Base-by-base conservation (phyloP, 2,113 vertebrate species). In the Polyodon spathula region DNA sequence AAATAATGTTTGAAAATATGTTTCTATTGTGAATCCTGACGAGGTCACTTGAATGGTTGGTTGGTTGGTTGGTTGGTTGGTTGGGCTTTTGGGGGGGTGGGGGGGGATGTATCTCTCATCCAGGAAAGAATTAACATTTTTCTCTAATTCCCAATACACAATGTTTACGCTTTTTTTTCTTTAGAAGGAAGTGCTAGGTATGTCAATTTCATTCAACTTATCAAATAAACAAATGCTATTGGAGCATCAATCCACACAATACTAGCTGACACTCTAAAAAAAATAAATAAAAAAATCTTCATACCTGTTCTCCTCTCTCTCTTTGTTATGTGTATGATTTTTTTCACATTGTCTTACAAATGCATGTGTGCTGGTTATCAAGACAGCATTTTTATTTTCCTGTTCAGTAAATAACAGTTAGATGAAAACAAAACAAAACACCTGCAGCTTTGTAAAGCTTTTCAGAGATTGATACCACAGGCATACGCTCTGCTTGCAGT, bases 161-260 rank as follows among this genome's bases (percentile, higher is more conserved):
- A n/a, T 37, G 37, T 63, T 61, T 69, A 76, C 62, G 15, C 48
- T 53, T 64, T 65, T 53, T 38, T 42, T 37, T 42, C 74, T 61
- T 73, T 58, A 80, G 77, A 84, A 73, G 58, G 66, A 60, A 70
- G 80, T 71, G 69, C 56, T 62, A 77, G 77, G 77, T 73, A 70
- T 80, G 69, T 70, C 62, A 70, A 66, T 55, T 66, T 59, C 54
- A 69, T 59, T 83, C 27, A 27, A 77, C 81, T 86, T 73, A 59
- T 77, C 77, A 81, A 83, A 84, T 77, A 83, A 65, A 65, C 69
- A 65, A 58, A 65, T 44, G 62, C 60, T 40, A 64, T 66, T 76
- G 54, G 72, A 71, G 67, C 71, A 73, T 79, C 64, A 39, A 63
- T 78, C 75, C 70, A 76, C 67, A 50, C 66, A 62, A 55, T 40